A percentile compares a stretch with the other conserved stretches of the same genome.
phyloP scores from a whole-genome alignment of 2,113 vertebrate genomes.

The Limnothrissa miodon region DNA sequence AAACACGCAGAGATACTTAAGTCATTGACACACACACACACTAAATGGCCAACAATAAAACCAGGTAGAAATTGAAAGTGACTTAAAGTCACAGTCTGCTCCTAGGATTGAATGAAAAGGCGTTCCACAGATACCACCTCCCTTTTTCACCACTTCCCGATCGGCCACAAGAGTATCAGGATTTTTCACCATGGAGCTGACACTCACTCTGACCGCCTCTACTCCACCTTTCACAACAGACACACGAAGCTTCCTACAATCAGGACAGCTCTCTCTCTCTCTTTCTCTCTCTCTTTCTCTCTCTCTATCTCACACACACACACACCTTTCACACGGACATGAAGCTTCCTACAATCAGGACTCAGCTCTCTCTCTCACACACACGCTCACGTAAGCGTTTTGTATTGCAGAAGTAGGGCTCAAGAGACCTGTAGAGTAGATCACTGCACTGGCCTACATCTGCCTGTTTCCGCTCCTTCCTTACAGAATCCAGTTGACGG shows the following conservation, averaged over 20 bases:
- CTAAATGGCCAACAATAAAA: background rate
- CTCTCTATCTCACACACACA: background rate
- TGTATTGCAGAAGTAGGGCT: background rate
- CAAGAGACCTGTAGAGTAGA: background rate
- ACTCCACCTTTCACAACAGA: background rate
- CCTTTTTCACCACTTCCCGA: background rate
- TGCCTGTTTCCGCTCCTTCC: background rate
- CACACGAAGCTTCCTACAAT: background rate
- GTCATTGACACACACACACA: background rate
- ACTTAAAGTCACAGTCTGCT: background rate
- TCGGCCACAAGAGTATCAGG: background rate
- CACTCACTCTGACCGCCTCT: background rate
- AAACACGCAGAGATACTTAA: no score
- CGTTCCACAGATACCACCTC: background rate
- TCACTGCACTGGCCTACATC: background rate
- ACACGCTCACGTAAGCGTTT: background rate
- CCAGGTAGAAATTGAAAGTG: background rate
- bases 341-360: no score
- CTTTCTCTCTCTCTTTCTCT: background rate
- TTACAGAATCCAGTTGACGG: background rate
- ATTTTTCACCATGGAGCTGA: slow-evolving; percentile 5
- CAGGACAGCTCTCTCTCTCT: background rate
- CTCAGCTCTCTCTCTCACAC: background rate
- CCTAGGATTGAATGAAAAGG: background rate
- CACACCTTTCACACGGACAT: background rate